A percentile compares a stretch with the other conserved stretches of the same genome.
Evolutionary conservation across 1,140 invertebrate species (phyloP).

Genomic region (Solenopsis fugax): DNA sequence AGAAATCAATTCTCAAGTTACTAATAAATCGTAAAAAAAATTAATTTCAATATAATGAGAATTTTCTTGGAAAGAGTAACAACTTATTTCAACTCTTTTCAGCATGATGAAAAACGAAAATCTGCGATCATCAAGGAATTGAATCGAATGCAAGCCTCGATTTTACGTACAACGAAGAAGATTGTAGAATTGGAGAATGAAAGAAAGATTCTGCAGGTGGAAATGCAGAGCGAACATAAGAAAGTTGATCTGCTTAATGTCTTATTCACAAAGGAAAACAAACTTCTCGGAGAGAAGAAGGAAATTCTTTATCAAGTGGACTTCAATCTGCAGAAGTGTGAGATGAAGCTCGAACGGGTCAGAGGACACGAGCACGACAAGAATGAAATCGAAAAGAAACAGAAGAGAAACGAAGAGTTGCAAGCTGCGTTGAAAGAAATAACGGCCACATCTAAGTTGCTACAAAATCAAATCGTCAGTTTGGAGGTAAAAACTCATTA

Average conservation of each 20-base stretch:
- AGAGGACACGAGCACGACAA: slow-evolving; percentile 77
- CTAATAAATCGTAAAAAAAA: slow-evolving; percentile 16
- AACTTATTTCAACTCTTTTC: not conserved
- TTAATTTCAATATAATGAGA: not conserved
- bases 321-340: slow-evolving; percentile 78
- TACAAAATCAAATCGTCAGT: slow-evolving; percentile 86
- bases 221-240: slow-evolving; percentile 76
- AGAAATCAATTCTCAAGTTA: not conserved
- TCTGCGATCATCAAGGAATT: slow-evolving; percentile 72
- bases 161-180: slow-evolving; percentile 67
- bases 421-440: slow-evolving; percentile 83
- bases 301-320: slow-evolving; percentile 83
- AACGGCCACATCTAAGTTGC: slow-evolving; percentile 81
- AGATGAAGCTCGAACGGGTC: slow-evolving; percentile 80
- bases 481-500: slow-evolving; percentile 84
- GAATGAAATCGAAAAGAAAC: slow-evolving; percentile 81
- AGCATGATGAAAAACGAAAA: slow-evolving; percentile 83
- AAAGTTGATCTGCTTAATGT: slow-evolving; percentile 74
- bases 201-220: slow-evolving; percentile 72
- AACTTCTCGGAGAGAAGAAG: slow-evolving; percentile 81
- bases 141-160: slow-evolving; percentile 77
- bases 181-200: slow-evolving; percentile 79
- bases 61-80: not conserved
- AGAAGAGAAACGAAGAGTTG: slow-evolving; percentile 84
- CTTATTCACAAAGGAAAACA: slow-evolving; percentile 73